Conservation (phyloP, 2,113 vertebrate genomes). For the Hystrix cristata region DNA sequence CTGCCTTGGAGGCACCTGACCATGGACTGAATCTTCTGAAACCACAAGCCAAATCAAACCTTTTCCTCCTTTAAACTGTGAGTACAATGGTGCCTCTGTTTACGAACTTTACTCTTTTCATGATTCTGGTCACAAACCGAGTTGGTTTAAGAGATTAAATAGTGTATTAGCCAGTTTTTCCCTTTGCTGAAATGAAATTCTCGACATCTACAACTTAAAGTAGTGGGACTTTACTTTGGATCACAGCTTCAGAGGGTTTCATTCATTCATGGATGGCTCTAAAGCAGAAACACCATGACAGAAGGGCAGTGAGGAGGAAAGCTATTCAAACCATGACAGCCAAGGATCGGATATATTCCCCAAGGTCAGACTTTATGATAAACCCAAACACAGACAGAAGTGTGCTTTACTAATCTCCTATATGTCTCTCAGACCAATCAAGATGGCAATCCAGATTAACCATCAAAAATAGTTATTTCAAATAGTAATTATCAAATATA, state of each 20-base stretch:
- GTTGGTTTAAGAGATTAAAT: background rate
- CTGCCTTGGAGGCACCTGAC: background rate
- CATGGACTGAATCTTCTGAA: background rate
- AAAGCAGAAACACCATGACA: background rate
- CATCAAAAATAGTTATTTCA: background rate
- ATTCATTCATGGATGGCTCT: background rate
- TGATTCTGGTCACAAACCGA: too few species aligned
- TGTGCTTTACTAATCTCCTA: background rate
- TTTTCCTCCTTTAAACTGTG: background rate
- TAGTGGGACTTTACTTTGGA: background rate
- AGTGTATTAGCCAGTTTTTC: background rate
- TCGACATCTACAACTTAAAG: background rate
- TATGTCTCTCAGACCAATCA: background rate
- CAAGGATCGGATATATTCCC: background rate
- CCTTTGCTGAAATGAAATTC: background rate
- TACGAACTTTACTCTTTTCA: too few species aligned
- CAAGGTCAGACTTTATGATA: background rate
- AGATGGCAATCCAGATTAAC: background rate
- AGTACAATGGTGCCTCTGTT: too few species aligned
- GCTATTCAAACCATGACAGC: background rate
- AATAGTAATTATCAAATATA: background rate
- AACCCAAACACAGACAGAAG: background rate
- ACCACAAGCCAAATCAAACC: background rate
- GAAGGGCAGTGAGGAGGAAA: background rate
- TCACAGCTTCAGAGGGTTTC: background rate